Conservation (phyloP, 2,113 vertebrate genomes). For the Pomatostomus ruficeps region DNA sequence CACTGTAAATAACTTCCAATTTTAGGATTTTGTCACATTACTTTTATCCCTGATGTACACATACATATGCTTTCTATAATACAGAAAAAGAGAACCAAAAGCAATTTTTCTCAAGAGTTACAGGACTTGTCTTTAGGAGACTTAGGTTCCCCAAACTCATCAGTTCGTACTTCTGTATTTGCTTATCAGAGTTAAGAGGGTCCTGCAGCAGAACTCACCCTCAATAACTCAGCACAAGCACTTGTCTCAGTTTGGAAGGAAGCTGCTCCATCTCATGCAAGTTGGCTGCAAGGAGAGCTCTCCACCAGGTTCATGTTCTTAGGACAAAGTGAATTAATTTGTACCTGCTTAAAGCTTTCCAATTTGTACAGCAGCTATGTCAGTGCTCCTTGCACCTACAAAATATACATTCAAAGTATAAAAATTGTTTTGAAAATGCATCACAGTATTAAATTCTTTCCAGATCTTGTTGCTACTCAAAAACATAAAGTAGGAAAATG, state of each 20-base stretch:
- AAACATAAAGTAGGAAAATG: constrained; percentile 13
- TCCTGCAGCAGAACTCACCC: background rate
- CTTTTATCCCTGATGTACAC: background rate
- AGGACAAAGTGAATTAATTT: constrained; percentile 48
- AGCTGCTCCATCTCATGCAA: background rate
- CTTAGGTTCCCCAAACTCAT: background rate
- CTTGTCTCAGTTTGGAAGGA: background rate
- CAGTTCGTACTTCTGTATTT: background rate
- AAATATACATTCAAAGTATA: constrained; percentile 62
- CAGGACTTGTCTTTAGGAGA: background rate
- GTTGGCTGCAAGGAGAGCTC: constrained; percentile 1
- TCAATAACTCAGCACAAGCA: background rate
- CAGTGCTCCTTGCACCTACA: constrained; percentile 1
- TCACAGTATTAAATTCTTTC: constrained; percentile 39
- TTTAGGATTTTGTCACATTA: background rate
- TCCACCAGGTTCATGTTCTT: constrained; percentile 24
- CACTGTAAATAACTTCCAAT: background rate
- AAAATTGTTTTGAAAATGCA: constrained; percentile 64
- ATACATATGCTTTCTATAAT: background rate
- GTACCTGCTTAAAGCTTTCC: constrained; percentile 34
- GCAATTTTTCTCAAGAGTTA: background rate
- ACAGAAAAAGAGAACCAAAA: background rate
- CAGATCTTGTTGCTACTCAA: constrained; percentile 18
- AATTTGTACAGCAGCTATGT: background rate
- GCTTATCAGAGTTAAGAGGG: background rate